A percentile compares a stretch with the other conserved stretches of the same genome.
phyloP scores from a whole-genome alignment of 2,888 invertebrate genomes.

The Calameuta pallipes region DNA sequence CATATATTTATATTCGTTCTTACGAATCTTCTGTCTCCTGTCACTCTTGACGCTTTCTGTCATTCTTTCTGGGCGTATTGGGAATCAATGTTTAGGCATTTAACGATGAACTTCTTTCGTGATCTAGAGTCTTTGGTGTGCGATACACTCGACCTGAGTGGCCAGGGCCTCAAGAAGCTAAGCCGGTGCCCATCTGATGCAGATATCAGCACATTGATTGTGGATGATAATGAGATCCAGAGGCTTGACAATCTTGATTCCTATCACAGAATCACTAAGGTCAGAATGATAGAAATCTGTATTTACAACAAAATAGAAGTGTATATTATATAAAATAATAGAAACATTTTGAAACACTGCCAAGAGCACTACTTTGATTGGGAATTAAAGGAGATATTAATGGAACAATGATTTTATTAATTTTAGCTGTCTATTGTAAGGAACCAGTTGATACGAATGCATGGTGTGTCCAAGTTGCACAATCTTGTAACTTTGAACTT shows the following conservation, averaged over 20 bases:
- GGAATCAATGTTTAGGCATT: background rate
- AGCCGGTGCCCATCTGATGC: constrained; percentile 78
- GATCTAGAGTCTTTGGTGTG: constrained; percentile 48
- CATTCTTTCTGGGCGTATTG: constrained; percentile 10
- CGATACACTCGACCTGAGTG: constrained; percentile 80
- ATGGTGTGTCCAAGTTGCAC: constrained; percentile 83
- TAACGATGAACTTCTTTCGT: constrained; percentile 29
- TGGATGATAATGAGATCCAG: constrained; percentile 89
- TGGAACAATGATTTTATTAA: background rate
- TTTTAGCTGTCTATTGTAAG: constrained; percentile 85
- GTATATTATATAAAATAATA: background rate
- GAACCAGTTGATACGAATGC: constrained; percentile 89
- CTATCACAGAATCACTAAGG: constrained; percentile 82
- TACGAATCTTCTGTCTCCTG: constrained; percentile 11
- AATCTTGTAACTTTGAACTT: constrained; percentile 85
- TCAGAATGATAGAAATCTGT: constrained; percentile 54
- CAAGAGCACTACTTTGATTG: background rate
- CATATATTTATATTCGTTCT: background rate
- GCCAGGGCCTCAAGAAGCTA: constrained; percentile 84
- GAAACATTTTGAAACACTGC: constrained; percentile 6
- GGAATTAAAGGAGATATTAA: background rate
- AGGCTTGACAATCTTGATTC: constrained; percentile 89
- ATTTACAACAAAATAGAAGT: background rate
- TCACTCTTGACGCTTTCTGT: constrained; percentile 23
- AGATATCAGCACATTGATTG: constrained; percentile 77